Evolutionary conservation across 92 coral and sea anemone genomes (phyloP).

Genomic region (Meandrina meandrites): DNA sequence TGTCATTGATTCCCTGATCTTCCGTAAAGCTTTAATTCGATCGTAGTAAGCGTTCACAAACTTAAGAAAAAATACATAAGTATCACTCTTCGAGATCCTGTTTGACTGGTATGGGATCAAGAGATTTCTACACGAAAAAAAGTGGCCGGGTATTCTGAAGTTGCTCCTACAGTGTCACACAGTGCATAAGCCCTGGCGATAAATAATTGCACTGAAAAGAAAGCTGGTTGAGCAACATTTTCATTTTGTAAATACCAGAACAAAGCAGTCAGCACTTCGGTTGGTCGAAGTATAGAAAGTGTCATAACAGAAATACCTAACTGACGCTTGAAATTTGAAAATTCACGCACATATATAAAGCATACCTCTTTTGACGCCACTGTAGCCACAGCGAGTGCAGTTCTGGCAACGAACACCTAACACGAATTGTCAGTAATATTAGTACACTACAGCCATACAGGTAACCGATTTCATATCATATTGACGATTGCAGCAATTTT

Average conservation of each 20-base stretch:
- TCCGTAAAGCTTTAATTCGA: too few species aligned
- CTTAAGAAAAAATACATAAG: too few species aligned
- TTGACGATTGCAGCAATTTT: background rate
- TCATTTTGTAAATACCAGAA: background rate
- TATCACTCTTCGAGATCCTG: too few species aligned
- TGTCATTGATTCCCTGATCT: too few species aligned
- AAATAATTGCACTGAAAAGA: background rate
- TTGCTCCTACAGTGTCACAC: too few species aligned
- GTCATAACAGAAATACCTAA: background rate
- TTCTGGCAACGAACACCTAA: slow-evolving; percentile 25
- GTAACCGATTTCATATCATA: too few species aligned
- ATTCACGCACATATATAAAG: background rate
- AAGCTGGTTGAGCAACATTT: background rate
- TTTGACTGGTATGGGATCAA: too few species aligned
- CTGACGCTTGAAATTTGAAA: background rate
- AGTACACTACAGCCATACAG: too few species aligned
- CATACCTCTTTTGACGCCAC: slow-evolving; percentile 52
- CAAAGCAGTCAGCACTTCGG: background rate
- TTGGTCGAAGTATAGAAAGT: background rate
- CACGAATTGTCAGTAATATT: background rate
- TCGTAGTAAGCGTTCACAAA: too few species aligned
- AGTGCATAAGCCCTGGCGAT: too few species aligned
- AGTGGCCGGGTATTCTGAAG: too few species aligned
- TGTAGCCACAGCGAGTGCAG: slow-evolving; percentile 64
- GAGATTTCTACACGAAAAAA: too few species aligned